A percentile compares a stretch with the other conserved stretches of the same genome.
phyloP scores from a whole-genome alignment of 2,888 invertebrate species.

The Dryobotodes eremita region DNA sequence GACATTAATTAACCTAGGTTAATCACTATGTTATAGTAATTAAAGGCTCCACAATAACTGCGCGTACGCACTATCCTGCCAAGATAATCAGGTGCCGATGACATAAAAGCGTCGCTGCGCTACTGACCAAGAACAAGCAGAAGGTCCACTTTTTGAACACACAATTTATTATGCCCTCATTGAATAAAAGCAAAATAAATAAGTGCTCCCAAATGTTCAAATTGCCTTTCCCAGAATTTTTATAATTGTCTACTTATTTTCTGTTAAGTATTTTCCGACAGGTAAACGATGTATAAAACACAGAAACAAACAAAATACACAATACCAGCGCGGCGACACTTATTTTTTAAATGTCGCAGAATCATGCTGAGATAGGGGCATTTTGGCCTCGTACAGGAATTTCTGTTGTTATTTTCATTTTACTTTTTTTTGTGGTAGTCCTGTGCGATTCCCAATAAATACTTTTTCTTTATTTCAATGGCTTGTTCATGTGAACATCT shows the following conservation, averaged over 20 bases:
- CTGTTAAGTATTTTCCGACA: not conserved
- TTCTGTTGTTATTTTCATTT: too few relatives aligned
- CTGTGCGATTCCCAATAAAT: too few relatives aligned
- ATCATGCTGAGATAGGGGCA: too few relatives aligned
- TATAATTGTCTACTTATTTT: not conserved
- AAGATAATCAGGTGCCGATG: slow-evolving; percentile 73
- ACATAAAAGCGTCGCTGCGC: slow-evolving; percentile 81
- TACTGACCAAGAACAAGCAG: slow-evolving; percentile 7
- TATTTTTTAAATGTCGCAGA: too few relatives aligned
- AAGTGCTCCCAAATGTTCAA: not conserved
- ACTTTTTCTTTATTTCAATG: too few relatives aligned
- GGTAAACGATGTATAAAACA: not conserved
- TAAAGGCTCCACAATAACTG: slow-evolving; percentile 33
- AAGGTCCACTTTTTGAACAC: slow-evolving; percentile 19
- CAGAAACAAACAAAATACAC: not conserved
- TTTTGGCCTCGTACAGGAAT: too few relatives aligned
- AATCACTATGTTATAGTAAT: not conserved
- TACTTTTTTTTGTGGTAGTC: too few relatives aligned
- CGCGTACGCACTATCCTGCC: slow-evolving; percentile 29
- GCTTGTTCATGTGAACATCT: not conserved
- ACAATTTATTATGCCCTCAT: not conserved
- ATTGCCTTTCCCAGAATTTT: not conserved
- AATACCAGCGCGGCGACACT: too few relatives aligned
- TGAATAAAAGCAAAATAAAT: not conserved
- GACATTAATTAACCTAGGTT: not conserved